phyloP scores from a whole-genome alignment of 2,797 vertebrate species.

The Meriones psammophilus region DNA sequence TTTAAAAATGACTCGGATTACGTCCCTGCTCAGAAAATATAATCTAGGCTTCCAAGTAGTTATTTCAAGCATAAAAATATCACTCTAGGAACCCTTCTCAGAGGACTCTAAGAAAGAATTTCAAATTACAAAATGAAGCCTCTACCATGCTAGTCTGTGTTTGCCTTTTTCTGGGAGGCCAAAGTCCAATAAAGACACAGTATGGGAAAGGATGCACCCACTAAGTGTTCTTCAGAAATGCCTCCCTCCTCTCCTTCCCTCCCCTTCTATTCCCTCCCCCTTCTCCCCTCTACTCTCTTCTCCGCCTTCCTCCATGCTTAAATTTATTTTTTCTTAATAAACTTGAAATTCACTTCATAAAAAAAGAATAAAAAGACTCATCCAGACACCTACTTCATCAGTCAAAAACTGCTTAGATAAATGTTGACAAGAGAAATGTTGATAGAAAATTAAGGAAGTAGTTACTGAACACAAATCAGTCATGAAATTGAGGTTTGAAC shows the following conservation, averaged over 20 bases:
- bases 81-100: background rate
- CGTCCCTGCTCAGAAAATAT: background rate
- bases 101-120: background rate
- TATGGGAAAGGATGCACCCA: background rate
- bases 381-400: background rate
- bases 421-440: background rate
- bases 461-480: background rate
- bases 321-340: background rate
- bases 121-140: slow-evolving; percentile 16
- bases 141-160: background rate
- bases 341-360: background rate
- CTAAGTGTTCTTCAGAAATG: background rate
- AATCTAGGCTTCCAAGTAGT: background rate
- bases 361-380: background rate
- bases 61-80: background rate
- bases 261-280: background rate
- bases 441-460: slow-evolving; percentile 10
- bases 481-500: slow-evolving; percentile 15
- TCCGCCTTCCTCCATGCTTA: background rate
- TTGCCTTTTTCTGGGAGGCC: background rate
- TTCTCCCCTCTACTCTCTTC: background rate
- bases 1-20: background rate
- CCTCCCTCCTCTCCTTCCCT: background rate
- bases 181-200: background rate
- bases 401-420: background rate